Percentiles rank a stretch among this genome's conserved stretches.
phyloP scores from a whole-genome alignment of 2,888 invertebrate species.

The Synanthedon vespiformis region DNA sequence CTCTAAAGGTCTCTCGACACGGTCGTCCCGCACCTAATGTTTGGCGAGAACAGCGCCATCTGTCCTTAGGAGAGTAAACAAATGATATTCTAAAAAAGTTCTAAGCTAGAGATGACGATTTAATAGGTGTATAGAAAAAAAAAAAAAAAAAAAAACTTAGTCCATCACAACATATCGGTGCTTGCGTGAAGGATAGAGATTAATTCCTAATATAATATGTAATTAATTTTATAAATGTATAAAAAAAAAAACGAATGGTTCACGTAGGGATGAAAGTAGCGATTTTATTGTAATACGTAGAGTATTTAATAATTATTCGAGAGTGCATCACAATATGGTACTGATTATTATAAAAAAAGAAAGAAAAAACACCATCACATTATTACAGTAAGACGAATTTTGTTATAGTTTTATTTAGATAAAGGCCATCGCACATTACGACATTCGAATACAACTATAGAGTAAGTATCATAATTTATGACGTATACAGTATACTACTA shows the following conservation, averaged over 20 bases:
- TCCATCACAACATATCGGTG: slow-evolving; percentile 68
- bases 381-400: too few relatives aligned
- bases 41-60: slow-evolving; percentile 24
- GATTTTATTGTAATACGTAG: not conserved
- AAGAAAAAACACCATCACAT: too few relatives aligned
- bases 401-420: too few relatives aligned
- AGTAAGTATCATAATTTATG: too few relatives aligned
- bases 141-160: slow-evolving; percentile 18
- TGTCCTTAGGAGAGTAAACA: slow-evolving; percentile 48
- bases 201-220: slow-evolving; percentile 39
- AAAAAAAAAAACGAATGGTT: not conserved
- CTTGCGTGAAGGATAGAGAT: slow-evolving; percentile 45
- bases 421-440: too few relatives aligned
- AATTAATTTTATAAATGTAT: slow-evolving; percentile 20
- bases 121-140: not conserved
- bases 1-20: too few relatives aligned
- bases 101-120: not conserved
- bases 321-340: too few relatives aligned
- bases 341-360: too few relatives aligned
- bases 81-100: slow-evolving; percentile 4
- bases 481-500: too few relatives aligned
- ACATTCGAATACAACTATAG: too few relatives aligned
- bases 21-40: not conserved
- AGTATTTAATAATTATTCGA: too few relatives aligned
- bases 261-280: not conserved